A percentile compares a stretch with the other conserved stretches of the same genome.
Evolutionary conservation across 2,797 vertebrate species (phyloP).

Genomic region (Platalea minor): DNA sequence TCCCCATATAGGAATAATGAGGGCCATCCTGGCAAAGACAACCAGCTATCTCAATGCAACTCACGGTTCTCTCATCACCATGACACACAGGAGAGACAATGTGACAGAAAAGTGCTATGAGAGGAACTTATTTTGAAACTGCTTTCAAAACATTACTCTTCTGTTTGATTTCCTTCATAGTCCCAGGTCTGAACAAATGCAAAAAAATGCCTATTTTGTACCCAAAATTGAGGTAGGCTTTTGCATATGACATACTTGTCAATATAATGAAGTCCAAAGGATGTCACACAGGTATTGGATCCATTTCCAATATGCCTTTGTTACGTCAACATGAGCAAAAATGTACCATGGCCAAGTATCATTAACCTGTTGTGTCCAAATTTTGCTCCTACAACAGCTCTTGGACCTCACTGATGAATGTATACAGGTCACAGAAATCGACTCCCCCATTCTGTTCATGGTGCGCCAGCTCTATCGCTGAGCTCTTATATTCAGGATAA

Average conservation of each 20-base stretch:
- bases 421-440: neutral
- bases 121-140: neutral
- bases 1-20: neutral
- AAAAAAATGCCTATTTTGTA: neutral
- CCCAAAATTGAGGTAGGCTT: neutral
- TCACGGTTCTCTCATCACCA: neutral
- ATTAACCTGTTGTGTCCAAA: neutral
- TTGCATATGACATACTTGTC: neutral
- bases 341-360: neutral
- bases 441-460: neutral
- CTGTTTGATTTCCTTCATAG: neutral
- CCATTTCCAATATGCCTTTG: neutral
- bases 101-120: neutral
- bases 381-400: fast-evolving
- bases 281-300: neutral
- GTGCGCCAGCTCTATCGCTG: neutral
- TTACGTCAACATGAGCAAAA: neutral
- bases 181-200: neutral
- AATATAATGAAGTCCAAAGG: neutral
- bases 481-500: neutral
- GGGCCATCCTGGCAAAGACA: neutral
- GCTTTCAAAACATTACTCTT: neutral
- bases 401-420: neutral
- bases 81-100: neutral
- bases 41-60: neutral